Base-by-base conservation (phyloP, 2,797 vertebrate genomes). In the Brachyrhaphis roseni region DNA sequence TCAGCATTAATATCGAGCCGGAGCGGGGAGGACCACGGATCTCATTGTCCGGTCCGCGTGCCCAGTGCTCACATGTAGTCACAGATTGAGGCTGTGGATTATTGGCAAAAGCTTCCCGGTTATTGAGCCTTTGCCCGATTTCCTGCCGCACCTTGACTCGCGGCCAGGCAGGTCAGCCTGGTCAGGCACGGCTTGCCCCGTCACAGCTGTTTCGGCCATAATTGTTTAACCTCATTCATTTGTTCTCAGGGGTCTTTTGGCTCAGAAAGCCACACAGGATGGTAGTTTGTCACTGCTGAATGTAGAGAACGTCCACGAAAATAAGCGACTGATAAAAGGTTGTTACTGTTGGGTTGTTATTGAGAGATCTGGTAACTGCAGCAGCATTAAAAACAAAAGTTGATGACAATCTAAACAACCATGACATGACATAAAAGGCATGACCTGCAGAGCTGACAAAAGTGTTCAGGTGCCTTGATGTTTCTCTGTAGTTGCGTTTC, bases 41-140 rank as follows among this genome's bases (percentile, higher is more conserved):
- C 80, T 87, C 79, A 70, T 45, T 80, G 81, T 82, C 31, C 55
- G 0, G 77, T 90, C 93, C 93, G 8, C 88, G 94, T 95, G 95
- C 82, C 78, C 7, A 5, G 72, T 75, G 36, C 88, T 94, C 94
- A 95, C 94, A 92, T 95, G 93, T 66, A 81, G 85, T 83, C 49
- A 12, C 79, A 46, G 75, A 85, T 79, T 45, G 15, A 5, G 77
- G 77, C 75, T 80, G 78, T 43, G 84, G 78, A 46, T 86, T 78
- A 77, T 87, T 87, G 83, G 82, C 80, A 71, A 64, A 53, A 49
- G 62, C 81, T 80, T 76, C 78, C 43, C 43, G 43, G 46, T 74
- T 90, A 86, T 78, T 84, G 79, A 87, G 47, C 41, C 70, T 77
- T 57, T 1, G 41, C 83, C 53, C 77, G 73, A 64, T 90, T 90